A percentile compares a stretch with the other conserved stretches of the same genome.
phyloP scores from a whole-genome alignment of 2,797 vertebrate genomes.

The Chiloscyllium punctatum region DNA sequence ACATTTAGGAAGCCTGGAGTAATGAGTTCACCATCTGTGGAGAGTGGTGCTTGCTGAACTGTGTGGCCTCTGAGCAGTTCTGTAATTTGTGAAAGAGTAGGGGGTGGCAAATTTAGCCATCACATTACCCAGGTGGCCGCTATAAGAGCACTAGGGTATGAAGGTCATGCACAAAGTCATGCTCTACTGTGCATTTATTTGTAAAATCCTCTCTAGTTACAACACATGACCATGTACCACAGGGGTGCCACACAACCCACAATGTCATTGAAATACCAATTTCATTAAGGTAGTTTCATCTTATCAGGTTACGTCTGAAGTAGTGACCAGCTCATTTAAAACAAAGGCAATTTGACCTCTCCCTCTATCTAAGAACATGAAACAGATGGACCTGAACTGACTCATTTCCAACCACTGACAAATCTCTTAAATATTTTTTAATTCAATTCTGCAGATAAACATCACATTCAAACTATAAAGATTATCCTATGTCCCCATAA shows the following conservation, averaged over 20 bases:
- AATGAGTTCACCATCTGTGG: conserved; percentile 39
- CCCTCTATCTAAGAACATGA: conserved; percentile 69
- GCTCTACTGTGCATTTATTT: conserved; percentile 53
- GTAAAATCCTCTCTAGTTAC: conserved; percentile 47
- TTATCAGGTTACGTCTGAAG: conserved; percentile 66
- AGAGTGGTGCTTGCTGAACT: neutral
- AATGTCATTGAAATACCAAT: conserved; percentile 57
- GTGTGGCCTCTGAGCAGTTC: conserved; percentile 38
- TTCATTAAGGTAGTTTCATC: conserved; percentile 60
- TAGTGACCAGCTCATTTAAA: conserved; percentile 66
- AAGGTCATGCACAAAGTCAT: conserved; percentile 65
- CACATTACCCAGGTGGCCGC: conserved; percentile 46
- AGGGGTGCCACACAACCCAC: conserved; percentile 43
- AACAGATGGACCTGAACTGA: conserved; percentile 80
- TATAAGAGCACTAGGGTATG: conserved; percentile 50
- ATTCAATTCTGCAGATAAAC: conserved; percentile 53
- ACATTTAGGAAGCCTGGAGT: neutral
- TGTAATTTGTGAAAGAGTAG: conserved; percentile 40
- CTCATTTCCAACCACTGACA: conserved; percentile 79
- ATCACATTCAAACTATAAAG: conserved; percentile 49
- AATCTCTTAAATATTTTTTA: conserved; percentile 61
- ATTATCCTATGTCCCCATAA: conserved; percentile 51
- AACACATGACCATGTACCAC: conserved; percentile 31
- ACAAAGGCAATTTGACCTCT: conserved; percentile 75
- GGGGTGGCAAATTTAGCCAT: conserved; percentile 48